Evolutionary conservation across 2,797 vertebrate species (phyloP), one percentile per base, ranked within the genome.

Genomic region (Aphelocoma californica): DNA sequence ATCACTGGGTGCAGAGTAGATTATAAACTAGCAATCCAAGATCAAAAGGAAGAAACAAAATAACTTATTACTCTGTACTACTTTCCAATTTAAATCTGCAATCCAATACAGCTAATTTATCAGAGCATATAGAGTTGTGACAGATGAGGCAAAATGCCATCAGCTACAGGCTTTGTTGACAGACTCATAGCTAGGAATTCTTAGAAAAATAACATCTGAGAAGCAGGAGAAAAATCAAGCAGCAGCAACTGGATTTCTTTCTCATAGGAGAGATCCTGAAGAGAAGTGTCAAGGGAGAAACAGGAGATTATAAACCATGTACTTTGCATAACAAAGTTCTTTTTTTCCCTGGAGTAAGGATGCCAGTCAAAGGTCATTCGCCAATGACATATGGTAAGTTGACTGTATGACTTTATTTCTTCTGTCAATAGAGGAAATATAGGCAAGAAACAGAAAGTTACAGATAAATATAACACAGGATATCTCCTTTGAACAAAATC

Each of bases 101-200:
- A 21, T 47, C 64, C 25, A 26, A 13, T 9, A 40, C 45, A 92
- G 45, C 70, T 94, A 90, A 95, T 96, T 96, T 96, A 96, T 93
- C 75, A 73, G 36, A 66, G 38, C 38, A 32, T 18, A 26, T 11
- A 64, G 8, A 7, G 51, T 42, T 93, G 51, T 79, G 36, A 66
- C 62, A 86, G 78, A 86, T 66, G 32, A 92, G 57, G 61, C 38
- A 87, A 94, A 93, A 88, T 11, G 19, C 57, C 60, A 56, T 73
- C 83, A 60, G 32, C 36, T 62, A 69, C 54, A 90, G 64, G 78
- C 62, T 80, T 17, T 8, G n/a, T 25, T 92, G 80, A 82, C 67
- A 89, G 77, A 93, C 34, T 80, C 64, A 74, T 17, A 72, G 40
- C 38, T 70, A 90, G 57, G 78, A 78, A 51, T 81, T 78, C 74